Percentiles rank a stretch among this genome's conserved stretches.
These are phyloP conservation scores for Recurvirostra avosetta DNA, from an alignment of 2,113 vertebrate genomes.

Conservation along the genomic window DNA sequence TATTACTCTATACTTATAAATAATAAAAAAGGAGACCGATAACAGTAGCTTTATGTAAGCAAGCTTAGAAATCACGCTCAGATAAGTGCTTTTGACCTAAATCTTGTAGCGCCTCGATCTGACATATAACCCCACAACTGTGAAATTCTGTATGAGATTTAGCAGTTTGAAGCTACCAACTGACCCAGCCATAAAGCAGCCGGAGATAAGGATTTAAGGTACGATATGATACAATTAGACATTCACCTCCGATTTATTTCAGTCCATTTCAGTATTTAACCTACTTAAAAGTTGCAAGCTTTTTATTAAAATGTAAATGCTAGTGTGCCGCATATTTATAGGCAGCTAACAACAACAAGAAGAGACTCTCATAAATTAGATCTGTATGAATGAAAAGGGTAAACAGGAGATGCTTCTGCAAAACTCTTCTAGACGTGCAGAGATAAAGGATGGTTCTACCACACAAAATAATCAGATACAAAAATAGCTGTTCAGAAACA, in stretches of 20 bases:
- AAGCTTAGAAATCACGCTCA: conserved; percentile 80
- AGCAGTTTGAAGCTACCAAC: conserved; percentile 78
- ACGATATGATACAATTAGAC: conserved; percentile 83
- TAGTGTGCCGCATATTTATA: conserved; percentile 51
- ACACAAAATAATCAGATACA: conserved; percentile 83
- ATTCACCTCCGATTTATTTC: conserved; percentile 76
- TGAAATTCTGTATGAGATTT: conserved; percentile 80
- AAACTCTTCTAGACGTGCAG: conserved; percentile 73
- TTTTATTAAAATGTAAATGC: conserved; percentile 74
- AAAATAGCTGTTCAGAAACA: conserved; percentile 77
- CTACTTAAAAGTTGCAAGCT: conserved; percentile 67
- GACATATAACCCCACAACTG: conserved; percentile 78
- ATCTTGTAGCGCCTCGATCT: conserved; percentile 78
- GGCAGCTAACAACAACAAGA: conserved; percentile 52
- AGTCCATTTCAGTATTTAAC: conserved; percentile 67
- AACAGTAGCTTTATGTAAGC: conserved; percentile 79
- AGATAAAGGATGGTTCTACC: conserved; percentile 80
- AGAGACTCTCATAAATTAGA: conserved; percentile 70
- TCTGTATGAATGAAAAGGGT: conserved; percentile 73
- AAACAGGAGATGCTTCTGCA: conserved; percentile 73
- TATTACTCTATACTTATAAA: conserved; percentile 68
- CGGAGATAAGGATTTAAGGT: conserved; percentile 78
- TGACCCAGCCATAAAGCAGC: conserved; percentile 78
- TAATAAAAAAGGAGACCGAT: conserved; percentile 73
- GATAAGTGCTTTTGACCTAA: conserved; percentile 84